phyloP scores from a whole-genome alignment of 64 coral and sea anemone species.

The Hydrozoanthus tunicans region DNA sequence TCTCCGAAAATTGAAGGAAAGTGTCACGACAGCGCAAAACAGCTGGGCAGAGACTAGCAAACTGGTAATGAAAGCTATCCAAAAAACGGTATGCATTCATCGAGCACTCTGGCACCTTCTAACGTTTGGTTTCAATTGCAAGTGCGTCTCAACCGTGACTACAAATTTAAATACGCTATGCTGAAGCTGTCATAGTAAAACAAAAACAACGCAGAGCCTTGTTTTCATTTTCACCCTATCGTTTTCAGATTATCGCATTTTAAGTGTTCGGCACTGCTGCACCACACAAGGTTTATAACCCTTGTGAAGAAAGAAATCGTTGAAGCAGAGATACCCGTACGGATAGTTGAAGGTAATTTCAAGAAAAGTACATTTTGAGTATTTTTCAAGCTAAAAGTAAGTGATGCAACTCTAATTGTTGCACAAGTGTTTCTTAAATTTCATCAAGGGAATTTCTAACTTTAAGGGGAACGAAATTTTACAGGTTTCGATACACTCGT shows the following conservation, averaged over 20 bases:
- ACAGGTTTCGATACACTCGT: no score
- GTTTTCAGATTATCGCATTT: background rate
- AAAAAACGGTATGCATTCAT: background rate
- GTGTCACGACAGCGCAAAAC: background rate
- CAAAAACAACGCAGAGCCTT: background rate
- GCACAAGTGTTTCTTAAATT: no score
- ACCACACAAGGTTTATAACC: background rate
- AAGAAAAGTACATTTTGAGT: no score
- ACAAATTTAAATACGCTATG: background rate
- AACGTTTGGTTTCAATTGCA: background rate
- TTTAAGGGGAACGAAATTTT: no score
- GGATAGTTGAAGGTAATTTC: no score
- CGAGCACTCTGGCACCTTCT: background rate
- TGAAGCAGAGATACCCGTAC: no score
- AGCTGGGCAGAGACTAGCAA: background rate
- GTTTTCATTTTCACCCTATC: conserved; percentile 6
- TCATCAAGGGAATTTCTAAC: no score
- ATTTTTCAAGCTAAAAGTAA: no score
- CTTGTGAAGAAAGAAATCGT: no score
- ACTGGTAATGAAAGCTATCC: background rate
- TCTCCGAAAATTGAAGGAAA: background rate
- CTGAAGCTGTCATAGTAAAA: background rate
- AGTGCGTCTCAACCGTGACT: background rate
- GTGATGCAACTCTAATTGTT: no score
- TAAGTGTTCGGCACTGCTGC: background rate